Conservation (phyloP, 1,140 invertebrate genomes). For the Rhopalosiphum maidis region DNA sequence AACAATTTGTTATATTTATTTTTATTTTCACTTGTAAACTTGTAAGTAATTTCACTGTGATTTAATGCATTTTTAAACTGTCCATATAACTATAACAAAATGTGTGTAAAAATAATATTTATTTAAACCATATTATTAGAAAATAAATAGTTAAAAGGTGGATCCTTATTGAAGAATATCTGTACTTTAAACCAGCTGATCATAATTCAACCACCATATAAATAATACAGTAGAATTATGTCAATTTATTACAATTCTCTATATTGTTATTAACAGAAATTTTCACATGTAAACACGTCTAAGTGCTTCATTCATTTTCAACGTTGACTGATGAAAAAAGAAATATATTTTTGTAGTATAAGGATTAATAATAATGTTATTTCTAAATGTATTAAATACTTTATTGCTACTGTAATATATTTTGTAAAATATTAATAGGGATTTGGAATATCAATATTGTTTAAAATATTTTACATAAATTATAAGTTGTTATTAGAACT, state of each 20-base stretch:
- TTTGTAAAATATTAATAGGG: slow-evolving; percentile 4
- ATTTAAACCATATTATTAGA: not conserved
- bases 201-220: not conserved
- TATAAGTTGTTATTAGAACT: not conserved
- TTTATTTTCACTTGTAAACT: not conserved
- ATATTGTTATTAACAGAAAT: not conserved
- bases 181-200: not conserved
- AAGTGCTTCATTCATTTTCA: not conserved
- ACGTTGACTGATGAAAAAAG: slow-evolving; percentile 5
- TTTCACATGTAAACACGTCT: not conserved
- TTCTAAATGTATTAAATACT: not conserved
- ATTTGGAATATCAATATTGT: not conserved
- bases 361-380: not conserved
- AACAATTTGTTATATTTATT: not conserved
- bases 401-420: slow-evolving; percentile 29
- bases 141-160: not conserved
- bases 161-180: not conserved
- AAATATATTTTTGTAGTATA: not conserved
- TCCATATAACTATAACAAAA: not conserved
- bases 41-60: not conserved
- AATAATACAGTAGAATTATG: not conserved
- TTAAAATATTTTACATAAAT: not conserved
- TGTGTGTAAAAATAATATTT: not conserved
- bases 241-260: not conserved
- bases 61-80: slow-evolving; percentile 17